A percentile compares a stretch with the other conserved stretches of the same genome.
These are phyloP conservation scores for Mustelus asterias DNA, from an alignment of 2,113 vertebrate species.

Conservation along the genomic window DNA sequence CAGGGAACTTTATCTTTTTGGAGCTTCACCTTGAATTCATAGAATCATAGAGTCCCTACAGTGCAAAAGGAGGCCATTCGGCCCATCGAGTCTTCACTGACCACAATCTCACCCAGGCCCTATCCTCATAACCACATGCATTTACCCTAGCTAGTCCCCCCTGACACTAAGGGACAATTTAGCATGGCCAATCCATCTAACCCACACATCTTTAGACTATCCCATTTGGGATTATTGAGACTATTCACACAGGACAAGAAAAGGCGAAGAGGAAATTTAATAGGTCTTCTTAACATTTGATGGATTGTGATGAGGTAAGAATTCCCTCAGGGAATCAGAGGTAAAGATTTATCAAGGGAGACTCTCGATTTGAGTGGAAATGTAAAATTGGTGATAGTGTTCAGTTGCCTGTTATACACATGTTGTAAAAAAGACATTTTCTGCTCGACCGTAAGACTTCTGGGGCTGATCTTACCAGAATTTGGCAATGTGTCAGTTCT, in stretches of 20 bases:
- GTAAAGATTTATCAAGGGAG: neutral
- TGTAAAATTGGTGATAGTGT: neutral
- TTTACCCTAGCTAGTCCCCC: no score
- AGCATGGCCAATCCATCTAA: no score
- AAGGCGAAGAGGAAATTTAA: neutral
- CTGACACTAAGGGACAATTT: no score
- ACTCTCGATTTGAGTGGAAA: neutral
- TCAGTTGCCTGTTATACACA: neutral
- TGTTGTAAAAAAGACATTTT: neutral
- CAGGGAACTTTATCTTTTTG: neutral
- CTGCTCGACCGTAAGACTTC: no score
- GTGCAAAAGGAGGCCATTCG: no score
- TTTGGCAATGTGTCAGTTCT: no score
- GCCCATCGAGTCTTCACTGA: no score
- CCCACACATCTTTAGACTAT: no score
- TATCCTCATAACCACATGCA: no score
- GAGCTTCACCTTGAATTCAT: neutral
- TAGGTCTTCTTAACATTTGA: neutral
- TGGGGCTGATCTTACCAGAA: no score
- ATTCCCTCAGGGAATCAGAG: neutral
- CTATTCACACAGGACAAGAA: neutral
- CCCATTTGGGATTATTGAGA: neutral
- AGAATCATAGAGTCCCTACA: no score
- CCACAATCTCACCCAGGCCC: no score
- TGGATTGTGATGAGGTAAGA: neutral